A percentile compares a stretch with the other conserved stretches of the same genome.
These are phyloP conservation scores for Archips crataeganus DNA, from an alignment of 2,888 invertebrate species.

Conservation along the genomic window DNA sequence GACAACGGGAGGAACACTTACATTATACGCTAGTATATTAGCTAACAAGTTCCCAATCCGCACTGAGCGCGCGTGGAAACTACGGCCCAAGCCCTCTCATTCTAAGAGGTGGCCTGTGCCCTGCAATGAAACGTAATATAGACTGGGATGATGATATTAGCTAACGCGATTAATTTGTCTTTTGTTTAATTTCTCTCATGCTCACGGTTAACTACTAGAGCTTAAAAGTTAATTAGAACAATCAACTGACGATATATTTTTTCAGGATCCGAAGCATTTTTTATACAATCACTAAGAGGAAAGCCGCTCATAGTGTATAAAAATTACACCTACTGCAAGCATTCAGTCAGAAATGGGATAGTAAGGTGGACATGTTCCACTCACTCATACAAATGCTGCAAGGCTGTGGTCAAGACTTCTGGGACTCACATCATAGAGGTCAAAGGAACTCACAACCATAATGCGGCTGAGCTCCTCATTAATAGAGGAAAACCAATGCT, in stretches of 20 bases:
- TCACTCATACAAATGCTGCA: conserved; percentile 77
- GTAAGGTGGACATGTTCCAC: conserved; percentile 79
- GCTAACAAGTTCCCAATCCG: too few species aligned
- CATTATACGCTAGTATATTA: too few species aligned
- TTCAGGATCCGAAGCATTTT: conserved; percentile 60
- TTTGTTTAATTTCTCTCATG: too few species aligned
- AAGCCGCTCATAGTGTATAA: conserved; percentile 73
- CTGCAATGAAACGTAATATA: too few species aligned
- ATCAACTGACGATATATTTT: conserved; percentile 23
- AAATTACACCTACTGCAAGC: conserved; percentile 75
- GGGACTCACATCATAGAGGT: conserved; percentile 70
- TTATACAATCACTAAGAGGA: conserved; percentile 74
- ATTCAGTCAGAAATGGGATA: conserved; percentile 68
- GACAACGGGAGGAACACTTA: too few species aligned
- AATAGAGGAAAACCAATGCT: conserved; percentile 56
- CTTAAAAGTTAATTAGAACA: background rate
- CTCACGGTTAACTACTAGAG: background rate
- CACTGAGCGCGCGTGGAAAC: too few species aligned
- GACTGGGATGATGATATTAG: background rate
- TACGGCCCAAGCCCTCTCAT: too few species aligned
- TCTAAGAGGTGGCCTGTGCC: too few species aligned
- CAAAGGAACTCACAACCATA: conserved; percentile 74
- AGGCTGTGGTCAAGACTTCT: conserved; percentile 74
- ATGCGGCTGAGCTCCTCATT: conserved; percentile 70
- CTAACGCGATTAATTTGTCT: too few species aligned